phyloP scores from a whole-genome alignment of 2,888 invertebrate species.

The Argyresthia albistria region DNA sequence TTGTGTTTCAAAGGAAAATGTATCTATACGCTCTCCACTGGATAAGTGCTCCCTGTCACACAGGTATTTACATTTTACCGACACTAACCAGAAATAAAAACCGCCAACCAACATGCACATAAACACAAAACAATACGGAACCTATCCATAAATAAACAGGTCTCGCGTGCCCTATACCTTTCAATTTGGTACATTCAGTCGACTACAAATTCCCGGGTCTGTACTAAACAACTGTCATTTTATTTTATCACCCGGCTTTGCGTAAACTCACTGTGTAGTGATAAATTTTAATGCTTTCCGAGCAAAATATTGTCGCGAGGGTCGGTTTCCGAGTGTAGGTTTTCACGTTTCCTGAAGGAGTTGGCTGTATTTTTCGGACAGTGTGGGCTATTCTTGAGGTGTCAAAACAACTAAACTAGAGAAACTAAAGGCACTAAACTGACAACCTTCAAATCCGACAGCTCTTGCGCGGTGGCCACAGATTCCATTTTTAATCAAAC shows the following conservation, averaged over 20 bases:
- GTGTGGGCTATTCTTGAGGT: no score
- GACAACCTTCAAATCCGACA: no score
- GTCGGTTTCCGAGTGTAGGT: slow-evolving; percentile 8
- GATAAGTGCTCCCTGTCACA: no score
- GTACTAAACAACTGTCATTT: slow-evolving; percentile 72
- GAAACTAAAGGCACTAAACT: no score
- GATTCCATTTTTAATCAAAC: no score
- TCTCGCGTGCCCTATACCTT: slow-evolving; percentile 65
- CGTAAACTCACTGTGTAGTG: slow-evolving; percentile 58
- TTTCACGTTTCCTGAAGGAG: slow-evolving; percentile 2
- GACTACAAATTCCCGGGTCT: slow-evolving; percentile 51
- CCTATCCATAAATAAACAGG: slow-evolving; percentile 66
- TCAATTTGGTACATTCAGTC: slow-evolving; percentile 49
- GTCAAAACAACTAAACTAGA: no score
- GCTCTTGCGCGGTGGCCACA: no score
- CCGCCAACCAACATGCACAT: background rate
- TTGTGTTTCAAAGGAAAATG: no score
- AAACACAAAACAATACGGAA: slow-evolving; percentile 47
- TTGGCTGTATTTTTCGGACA: background rate
- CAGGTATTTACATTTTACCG: no score
- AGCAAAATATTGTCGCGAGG: slow-evolving; percentile 56
- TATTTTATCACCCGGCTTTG: slow-evolving; percentile 67
- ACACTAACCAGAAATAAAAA: background rate
- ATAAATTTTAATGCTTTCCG: slow-evolving; percentile 65
- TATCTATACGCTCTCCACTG: no score